Evolutionary conservation across 2,888 invertebrate genomes (phyloP), one percentile per base, ranked within the genome.

Genomic region (Chaetogeoica ovagalla): DNA sequence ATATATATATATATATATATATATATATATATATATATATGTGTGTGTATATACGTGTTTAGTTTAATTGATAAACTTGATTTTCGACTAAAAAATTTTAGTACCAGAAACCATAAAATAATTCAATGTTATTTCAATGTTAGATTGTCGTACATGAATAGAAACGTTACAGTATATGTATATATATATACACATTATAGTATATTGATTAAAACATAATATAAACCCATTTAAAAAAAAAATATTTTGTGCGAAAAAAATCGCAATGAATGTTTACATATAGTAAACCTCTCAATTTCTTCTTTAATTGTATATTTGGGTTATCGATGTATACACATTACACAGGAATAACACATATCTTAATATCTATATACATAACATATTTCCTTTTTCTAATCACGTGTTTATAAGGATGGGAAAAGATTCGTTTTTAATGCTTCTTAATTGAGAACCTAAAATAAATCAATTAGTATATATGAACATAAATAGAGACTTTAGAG

Each of bases 391-490:
- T 21, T 48, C 21, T 52, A n/a, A n/a, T n/a, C n/a, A n/a, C n/a
- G n/a, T n/a, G n/a, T n/a, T n/a, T 1, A 52, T 52, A 21, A 6
- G 7, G 15, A 48, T 74, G 65, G 55, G 65, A 73, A 74, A 55
- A 17, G 19, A 74, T 65, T 74, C 21, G 55, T 21, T 21, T 55
- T 15, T 71, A 73, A 62, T 55, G 39, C 37, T 19, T 65, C 37
- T 17, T 62, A 74, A 52, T 19, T n/a, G 21, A 13, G 55, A 6
- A 5, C 30, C 13, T 9, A n/a, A 48, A 59, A 57, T 37, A 66
- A 75, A 68, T 75, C 75, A 59, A 75, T 75, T 66, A 75, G 59
- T 75, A 66, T 75, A n/a, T n/a, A n/a, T n/a, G n/a, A n/a, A n/a
- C n/a, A n/a, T n/a, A n/a, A 23, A 19, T 55, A 19, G 52, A 15